Evolutionary conservation across 2,797 vertebrate genomes (phyloP).

Genomic region (Anguilla megastoma): DNA sequence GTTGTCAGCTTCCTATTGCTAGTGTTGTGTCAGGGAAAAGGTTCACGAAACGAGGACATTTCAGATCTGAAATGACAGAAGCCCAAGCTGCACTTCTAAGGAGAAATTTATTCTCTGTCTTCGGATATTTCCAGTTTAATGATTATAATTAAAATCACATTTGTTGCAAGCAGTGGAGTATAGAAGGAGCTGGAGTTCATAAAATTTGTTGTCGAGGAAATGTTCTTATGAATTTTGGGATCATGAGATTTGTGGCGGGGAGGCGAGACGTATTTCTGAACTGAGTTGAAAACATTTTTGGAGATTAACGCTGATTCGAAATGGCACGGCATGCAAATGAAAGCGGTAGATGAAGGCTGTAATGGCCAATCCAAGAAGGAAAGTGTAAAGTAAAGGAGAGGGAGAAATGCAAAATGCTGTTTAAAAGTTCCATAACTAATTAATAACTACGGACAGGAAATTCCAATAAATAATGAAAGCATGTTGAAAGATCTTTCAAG

Average conservation of each 20-base stretch:
- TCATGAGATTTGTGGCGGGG: background rate
- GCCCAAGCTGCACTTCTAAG: background rate
- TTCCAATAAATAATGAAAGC: constrained; percentile 41
- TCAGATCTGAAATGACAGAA: background rate
- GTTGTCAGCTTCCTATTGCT: background rate
- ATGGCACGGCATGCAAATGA: background rate
- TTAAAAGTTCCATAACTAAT: constrained; percentile 19
- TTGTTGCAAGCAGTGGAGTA: background rate
- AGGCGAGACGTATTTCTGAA: background rate
- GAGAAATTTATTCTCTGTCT: background rate
- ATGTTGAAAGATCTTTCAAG: constrained; percentile 45
- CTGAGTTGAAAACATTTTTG: background rate
- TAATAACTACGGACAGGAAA: constrained; percentile 17
- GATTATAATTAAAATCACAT: background rate
- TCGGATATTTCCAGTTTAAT: background rate
- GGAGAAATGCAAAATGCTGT: background rate
- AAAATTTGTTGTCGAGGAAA: background rate
- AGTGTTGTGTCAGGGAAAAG: background rate
- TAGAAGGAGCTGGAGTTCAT: background rate
- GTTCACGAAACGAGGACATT: background rate
- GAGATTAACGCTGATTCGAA: background rate
- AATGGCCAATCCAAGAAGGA: background rate
- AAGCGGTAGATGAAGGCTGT: background rate
- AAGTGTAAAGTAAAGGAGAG: background rate
- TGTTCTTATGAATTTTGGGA: background rate